Evolutionary conservation across 2,797 vertebrate species (phyloP).

Genomic region (Tamandua tetradactyla): DNA sequence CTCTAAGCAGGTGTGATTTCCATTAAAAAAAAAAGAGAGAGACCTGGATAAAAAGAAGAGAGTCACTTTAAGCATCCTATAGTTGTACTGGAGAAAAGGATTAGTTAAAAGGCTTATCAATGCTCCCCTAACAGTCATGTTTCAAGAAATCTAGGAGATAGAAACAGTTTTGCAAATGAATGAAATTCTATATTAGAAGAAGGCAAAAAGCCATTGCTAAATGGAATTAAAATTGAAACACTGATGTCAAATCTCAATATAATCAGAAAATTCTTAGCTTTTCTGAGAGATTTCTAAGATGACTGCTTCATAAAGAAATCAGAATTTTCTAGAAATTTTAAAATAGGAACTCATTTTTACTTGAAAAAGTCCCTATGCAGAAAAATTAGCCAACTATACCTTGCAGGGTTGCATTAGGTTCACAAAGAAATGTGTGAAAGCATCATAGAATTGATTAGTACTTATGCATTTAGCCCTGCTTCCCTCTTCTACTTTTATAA

Average conservation of each 20-base stretch:
- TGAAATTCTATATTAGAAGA: slow-evolving; percentile 1
- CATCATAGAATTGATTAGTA: not conserved
- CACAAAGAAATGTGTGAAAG: not conserved
- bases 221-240: slow-evolving; percentile 54
- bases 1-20: slow-evolving; percentile 56
- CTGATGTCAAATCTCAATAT: slow-evolving; percentile 15
- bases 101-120: not conserved
- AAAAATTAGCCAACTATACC: slow-evolving; percentile 17
- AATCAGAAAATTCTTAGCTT: slow-evolving; percentile 55
- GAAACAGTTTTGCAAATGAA: slow-evolving; percentile 57
- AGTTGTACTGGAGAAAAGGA: slow-evolving; percentile 42
- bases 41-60: not conserved
- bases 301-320: slow-evolving; percentile 25
- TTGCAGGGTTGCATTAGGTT: not conserved
- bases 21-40: slow-evolving; percentile 65
- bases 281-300: slow-evolving; percentile 48
- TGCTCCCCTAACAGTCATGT: not conserved
- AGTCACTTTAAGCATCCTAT: not conserved
- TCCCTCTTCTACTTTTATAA: not conserved
- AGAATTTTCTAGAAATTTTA: slow-evolving; percentile 41
- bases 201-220: slow-evolving; percentile 36
- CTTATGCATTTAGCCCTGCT: not conserved
- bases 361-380: slow-evolving; percentile 31
- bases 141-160: slow-evolving; percentile 52
- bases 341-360: slow-evolving; percentile 40